phyloP scores from a whole-genome alignment of 1,140 invertebrate genomes.

The Pseudachorutes palmiensis region DNA sequence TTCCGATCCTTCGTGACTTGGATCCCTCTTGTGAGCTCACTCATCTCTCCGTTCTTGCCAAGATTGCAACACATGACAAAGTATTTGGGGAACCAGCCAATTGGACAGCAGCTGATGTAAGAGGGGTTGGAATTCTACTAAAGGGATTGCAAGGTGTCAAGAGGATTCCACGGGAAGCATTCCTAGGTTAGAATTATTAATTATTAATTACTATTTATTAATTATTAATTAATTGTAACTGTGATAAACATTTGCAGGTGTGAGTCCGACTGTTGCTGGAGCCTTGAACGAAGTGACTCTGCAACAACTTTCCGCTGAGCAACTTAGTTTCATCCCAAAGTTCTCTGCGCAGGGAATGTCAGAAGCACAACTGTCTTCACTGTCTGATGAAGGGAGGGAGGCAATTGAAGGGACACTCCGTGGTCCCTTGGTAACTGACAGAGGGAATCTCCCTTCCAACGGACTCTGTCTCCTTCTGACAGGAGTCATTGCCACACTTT shows the following conservation, averaged over 20 bases:
- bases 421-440: constrained; percentile 9
- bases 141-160: constrained; percentile 18
- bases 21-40: constrained; percentile 27
- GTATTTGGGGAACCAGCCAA: constrained; percentile 23
- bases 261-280: constrained; percentile 25
- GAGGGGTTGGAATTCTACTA: constrained; percentile 24
- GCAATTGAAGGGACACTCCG: constrained; percentile 10
- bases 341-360: constrained; percentile 29
- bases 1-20: constrained; percentile 26
- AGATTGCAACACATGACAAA: neutral
- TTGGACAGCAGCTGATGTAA: constrained; percentile 32
- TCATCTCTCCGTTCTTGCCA: constrained; percentile 17
- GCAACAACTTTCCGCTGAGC: constrained; percentile 14
- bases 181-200: constrained; percentile 16
- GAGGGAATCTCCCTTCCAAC: neutral
- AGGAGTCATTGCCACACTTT: neutral
- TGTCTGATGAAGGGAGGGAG: constrained; percentile 11
- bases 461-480: neutral
- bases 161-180: constrained; percentile 27
- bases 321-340: constrained; percentile 25
- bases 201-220: neutral
- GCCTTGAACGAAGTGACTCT: constrained; percentile 10
- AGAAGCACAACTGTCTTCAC: constrained; percentile 10
- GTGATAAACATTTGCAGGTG: constrained; percentile 21
- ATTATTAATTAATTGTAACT: neutral